These are phyloP conservation scores for Diorhabda carinulata DNA, from an alignment of 1,140 invertebrate species.

Conservation along the genomic window DNA sequence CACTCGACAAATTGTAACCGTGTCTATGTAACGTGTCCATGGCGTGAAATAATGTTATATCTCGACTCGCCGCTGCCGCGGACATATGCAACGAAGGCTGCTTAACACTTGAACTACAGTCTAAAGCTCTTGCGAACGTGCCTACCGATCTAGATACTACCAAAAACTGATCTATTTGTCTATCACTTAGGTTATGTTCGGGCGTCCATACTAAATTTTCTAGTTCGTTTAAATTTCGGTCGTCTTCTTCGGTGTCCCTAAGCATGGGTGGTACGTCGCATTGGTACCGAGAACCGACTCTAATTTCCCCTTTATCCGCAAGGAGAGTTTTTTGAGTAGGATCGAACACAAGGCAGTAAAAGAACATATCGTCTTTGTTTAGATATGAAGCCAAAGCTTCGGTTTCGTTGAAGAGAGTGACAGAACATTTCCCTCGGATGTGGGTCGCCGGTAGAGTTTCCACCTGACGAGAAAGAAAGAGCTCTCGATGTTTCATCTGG, in stretches of 20 bases:
- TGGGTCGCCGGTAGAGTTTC: conserved; percentile 97
- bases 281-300: conserved; percentile 94
- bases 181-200: conserved; percentile 81
- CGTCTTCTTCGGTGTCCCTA: conserved; percentile 77
- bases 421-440: conserved; percentile 98
- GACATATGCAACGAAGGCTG: conserved; percentile 98
- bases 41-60: conserved; percentile 98
- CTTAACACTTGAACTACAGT: conserved; percentile 96
- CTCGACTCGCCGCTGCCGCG: conserved; percentile 95
- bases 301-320: conserved; percentile 91
- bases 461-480: conserved; percentile 96
- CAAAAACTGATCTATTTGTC: conserved; percentile 98
- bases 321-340: conserved; percentile 96
- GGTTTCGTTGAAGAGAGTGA: conserved; percentile 97
- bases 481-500: conserved; percentile 94
- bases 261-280: conserved; percentile 77
- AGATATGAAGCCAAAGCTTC: conserved; percentile 94
- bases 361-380: conserved; percentile 98
- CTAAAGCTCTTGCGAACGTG: conserved; percentile 96
- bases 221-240: conserved; percentile 70
- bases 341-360: conserved; percentile 99
- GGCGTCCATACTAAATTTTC: conserved; percentile 95
- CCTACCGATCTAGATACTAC: conserved; percentile 97
- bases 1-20: conserved; percentile 85
- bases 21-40: conserved; percentile 94